Base-by-base conservation (phyloP, 2,888 invertebrate species). In the Scaptomyza tumidula region DNA sequence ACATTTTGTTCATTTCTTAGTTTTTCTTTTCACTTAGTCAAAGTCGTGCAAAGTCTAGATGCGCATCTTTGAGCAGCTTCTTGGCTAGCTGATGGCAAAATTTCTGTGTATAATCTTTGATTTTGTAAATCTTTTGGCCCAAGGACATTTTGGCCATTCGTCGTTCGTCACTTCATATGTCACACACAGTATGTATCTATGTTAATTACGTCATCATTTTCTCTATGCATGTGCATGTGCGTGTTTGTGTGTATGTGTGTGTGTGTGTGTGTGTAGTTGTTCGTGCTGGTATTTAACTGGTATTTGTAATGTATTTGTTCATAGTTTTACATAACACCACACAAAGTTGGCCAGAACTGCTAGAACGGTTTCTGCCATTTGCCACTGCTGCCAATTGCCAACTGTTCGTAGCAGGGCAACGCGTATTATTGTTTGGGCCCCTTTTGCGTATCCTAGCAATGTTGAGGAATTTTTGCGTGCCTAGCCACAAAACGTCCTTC, bases 391-490 rank as follows among this genome's bases (percentile, higher is more conserved):
- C 82, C 82, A 76, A 76, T 63, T 79, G 83, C 87, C 82, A 84
- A 84, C 87, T 84, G 87, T 59, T 59, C 83, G 61, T 70, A 71
- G 54, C 76, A 70, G 68, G 61, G 48, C 70, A 56, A 63, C 60
- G 75, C 78, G 73, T 79, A 69, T 80, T 88, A 57, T 78, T 84
- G 80, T 77, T 85, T 86, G 86, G 90, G 89, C 85, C 86, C 76
- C 16, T 41, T n/a, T n/a, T n/a, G 68, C 67, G 90, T 90, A 78
- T 88, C 90, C 90, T 90, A 90, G 90, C 90, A 90, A 89, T 90
- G 78, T 77, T 63, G 68, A 69, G 84, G 73, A 72, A 70, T 73
- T 85, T 80, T 72, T 82, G 76, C 80, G 83, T 83, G 82, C 45
- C 62, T 46, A 63, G 62, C 58, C 45, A 14, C 63, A 37, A 58